These are phyloP conservation scores for Pipistrellus nathusii DNA, from an alignment of 2,797 vertebrate genomes.

Conservation along the genomic window DNA sequence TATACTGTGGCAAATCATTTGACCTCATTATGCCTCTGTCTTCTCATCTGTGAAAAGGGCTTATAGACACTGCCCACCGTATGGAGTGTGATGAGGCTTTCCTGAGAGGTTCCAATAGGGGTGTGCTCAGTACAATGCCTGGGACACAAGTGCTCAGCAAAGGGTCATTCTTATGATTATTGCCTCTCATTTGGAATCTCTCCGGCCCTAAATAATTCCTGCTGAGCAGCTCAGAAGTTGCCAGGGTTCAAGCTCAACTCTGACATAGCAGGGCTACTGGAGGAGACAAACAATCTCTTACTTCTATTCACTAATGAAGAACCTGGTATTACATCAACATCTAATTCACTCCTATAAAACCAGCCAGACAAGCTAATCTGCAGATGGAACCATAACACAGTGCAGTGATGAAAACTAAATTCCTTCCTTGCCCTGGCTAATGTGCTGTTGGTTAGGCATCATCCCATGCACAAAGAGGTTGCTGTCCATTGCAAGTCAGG, in stretches of 20 bases:
- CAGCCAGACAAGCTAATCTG: not conserved
- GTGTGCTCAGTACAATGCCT: not conserved
- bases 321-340: not conserved
- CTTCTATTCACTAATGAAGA: not conserved
- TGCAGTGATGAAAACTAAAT: not conserved
- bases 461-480: too few relatives aligned
- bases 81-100: not conserved
- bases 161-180: not conserved
- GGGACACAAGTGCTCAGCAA: not conserved
- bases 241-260: not conserved
- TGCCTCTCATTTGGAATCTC: not conserved
- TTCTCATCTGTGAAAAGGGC: not conserved
- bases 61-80: not conserved
- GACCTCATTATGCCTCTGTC: not conserved
- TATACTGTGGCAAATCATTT: not conserved
- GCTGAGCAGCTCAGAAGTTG: not conserved
- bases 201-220: not conserved
- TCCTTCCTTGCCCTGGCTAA: too few relatives aligned
- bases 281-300: not conserved
- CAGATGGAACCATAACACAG: not conserved
- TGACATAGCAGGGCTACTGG: not conserved
- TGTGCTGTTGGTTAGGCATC: too few relatives aligned
- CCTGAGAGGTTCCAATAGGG: not conserved
- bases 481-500: too few relatives aligned
- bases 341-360: not conserved